These are phyloP conservation scores for Phrynosoma blainvillii DNA, from an alignment of 2,113 vertebrate genomes.

Conservation along the genomic window DNA sequence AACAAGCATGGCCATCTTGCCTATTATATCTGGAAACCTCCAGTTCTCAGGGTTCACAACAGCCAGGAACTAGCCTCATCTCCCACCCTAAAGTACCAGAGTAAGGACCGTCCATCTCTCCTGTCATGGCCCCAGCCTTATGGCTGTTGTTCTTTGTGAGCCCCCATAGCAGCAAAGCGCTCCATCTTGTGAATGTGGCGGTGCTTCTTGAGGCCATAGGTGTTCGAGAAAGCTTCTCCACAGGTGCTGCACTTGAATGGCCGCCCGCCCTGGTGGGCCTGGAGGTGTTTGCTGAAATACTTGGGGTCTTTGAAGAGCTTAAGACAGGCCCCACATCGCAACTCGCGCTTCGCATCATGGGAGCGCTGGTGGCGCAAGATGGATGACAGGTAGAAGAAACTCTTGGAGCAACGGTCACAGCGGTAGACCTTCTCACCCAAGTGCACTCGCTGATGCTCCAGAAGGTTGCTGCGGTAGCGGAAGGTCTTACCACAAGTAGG, in stretches of 20 bases:
- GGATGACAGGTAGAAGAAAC: slow-evolving; percentile 78
- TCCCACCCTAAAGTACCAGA: background rate
- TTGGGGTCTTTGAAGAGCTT: slow-evolving; percentile 78
- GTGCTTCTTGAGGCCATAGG: slow-evolving; percentile 77
- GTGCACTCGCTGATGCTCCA: slow-evolving; percentile 76
- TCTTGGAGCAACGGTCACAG: slow-evolving; percentile 77
- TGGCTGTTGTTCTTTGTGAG: slow-evolving; percentile 21
- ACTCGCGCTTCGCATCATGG: slow-evolving; percentile 64
- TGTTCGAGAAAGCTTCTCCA: slow-evolving; percentile 74
- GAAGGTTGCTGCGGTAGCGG: slow-evolving; percentile 75
- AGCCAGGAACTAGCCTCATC: background rate
- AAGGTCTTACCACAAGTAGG: slow-evolving; percentile 76
- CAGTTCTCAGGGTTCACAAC: background rate
- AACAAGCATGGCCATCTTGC: background rate
- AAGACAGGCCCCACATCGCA: slow-evolving; percentile 74
- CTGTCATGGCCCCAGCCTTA: rapidly evolving
- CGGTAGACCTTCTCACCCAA: slow-evolving; percentile 76
- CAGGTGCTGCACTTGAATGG: slow-evolving; percentile 77
- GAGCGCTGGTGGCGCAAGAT: slow-evolving; percentile 76
- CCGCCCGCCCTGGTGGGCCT: slow-evolving; percentile 72
- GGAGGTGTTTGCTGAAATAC: slow-evolving; percentile 76
- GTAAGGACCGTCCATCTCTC: background rate
- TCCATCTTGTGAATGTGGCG: slow-evolving; percentile 71
- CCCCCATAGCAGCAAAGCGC: slow-evolving; percentile 30
- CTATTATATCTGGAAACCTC: background rate